Evolutionary conservation across 2,888 invertebrate species (phyloP), one percentile per base, ranked within the genome.

Genomic region (Subacronicta megacephala): DNA sequence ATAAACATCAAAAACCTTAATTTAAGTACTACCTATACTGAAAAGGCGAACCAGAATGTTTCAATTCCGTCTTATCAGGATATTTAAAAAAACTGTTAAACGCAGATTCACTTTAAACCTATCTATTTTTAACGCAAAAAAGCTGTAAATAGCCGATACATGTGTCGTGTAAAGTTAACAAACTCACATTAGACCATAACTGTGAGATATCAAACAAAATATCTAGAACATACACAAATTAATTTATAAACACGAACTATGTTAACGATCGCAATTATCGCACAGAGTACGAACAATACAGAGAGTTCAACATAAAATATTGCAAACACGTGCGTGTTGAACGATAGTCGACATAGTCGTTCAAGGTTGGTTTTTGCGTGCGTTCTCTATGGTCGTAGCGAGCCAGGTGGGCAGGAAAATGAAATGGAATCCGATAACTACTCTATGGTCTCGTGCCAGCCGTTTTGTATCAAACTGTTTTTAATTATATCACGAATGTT

Each of bases 361-460:
- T 59, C 43, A 62, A 60, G 55, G 56, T 50, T 59, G 49, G 78
- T 86, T 87, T 86, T 88, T 84, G 78, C 79, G 44, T 70, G 70
- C 83, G 80, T 83, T 82, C 79, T 76, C 59, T 50, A 58, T 70
- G 67, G 61, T 67, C 59, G 56, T 52, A 43, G 44, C 55, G 41
- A 44, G 61, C 65, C 81, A 81, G 74, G 76, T 79, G 80, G 70
- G 59, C 56, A 72, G 62, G 84, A 84, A 85, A 87, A 85, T 79
- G 78, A 87, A 88, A 88, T 83, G 80, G 77, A 81, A 84, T 84
- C 78, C 77, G 82, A 77, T 83, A 82, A 80, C 76, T 72, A 73
- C 71, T 75, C 66, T 61, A 57, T 72, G 69, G 62, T 68, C 72
- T 69, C 40, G 51, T 69, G 73, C 74, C 70, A 71, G 68, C 49